A percentile compares a stretch with the other conserved stretches of the same genome.
These are phyloP conservation scores for Melanotus villosus DNA, from an alignment of 2,888 invertebrate genomes.

Conservation along the genomic window DNA sequence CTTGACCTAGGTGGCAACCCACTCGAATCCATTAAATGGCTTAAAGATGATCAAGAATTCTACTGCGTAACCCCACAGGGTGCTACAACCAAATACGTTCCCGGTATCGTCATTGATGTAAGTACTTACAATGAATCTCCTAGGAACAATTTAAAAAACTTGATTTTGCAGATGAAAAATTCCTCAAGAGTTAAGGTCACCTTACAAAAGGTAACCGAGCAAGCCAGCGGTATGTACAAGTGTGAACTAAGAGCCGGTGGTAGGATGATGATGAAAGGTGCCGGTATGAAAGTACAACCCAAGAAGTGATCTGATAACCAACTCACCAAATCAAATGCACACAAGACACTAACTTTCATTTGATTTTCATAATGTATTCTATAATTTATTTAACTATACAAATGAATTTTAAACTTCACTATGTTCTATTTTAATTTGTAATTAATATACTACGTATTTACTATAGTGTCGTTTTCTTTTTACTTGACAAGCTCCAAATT, in stretches of 20 bases:
- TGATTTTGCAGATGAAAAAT: constrained; percentile 36
- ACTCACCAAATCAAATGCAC: neutral
- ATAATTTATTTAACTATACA: neutral
- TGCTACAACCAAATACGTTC: constrained; percentile 38
- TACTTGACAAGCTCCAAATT: too few relatives aligned
- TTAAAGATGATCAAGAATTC: constrained; percentile 40
- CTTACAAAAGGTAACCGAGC: constrained; percentile 36
- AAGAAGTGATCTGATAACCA: constrained; percentile 19
- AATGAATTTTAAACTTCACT: too few relatives aligned
- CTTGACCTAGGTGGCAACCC: constrained; percentile 39
- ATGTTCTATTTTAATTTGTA: constrained; percentile 1
- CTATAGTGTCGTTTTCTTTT: too few relatives aligned
- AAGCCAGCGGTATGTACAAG: constrained; percentile 40
- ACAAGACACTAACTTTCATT: neutral
- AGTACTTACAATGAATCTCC: constrained; percentile 15
- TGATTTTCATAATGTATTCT: neutral
- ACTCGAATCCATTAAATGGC: constrained; percentile 42
- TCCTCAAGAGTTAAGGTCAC: constrained; percentile 40
- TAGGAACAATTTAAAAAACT: neutral
- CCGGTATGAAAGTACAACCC: constrained; percentile 42
- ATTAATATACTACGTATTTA: too few relatives aligned
- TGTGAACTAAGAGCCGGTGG: constrained; percentile 42
- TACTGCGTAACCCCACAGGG: constrained; percentile 40
- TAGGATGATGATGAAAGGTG: constrained; percentile 43
- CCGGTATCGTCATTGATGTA: constrained; percentile 39